These are phyloP conservation scores for Anguilla pacifica DNA, from an alignment of 2,797 vertebrate genomes.

Conservation along the genomic window DNA sequence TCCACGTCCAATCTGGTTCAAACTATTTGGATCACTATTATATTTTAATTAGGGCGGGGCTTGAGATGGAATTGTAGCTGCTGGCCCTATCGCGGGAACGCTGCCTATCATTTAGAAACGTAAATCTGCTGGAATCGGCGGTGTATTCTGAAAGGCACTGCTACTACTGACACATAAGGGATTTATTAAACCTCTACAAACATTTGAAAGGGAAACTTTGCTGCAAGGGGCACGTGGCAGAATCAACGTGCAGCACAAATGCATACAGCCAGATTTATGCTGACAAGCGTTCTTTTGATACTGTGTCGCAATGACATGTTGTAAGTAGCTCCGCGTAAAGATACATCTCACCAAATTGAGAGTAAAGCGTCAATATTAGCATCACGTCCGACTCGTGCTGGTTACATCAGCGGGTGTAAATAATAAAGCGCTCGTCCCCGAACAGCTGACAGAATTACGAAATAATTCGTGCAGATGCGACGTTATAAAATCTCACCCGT, in stretches of 20 bases:
- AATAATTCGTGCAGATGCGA: slow-evolving; percentile 1
- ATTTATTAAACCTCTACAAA: neutral
- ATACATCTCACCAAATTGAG: neutral
- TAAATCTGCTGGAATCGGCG: neutral
- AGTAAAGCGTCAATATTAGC: neutral
- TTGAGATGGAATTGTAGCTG: neutral
- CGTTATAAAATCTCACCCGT: slow-evolving; percentile 50
- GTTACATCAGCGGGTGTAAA: neutral
- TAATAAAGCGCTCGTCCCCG: neutral
- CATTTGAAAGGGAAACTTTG: slow-evolving; percentile 10
- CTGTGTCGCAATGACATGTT: neutral
- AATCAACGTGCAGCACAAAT: neutral
- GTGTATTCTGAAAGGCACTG: neutral
- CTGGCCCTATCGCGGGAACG: neutral
- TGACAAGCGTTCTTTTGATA: neutral
- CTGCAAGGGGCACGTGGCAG: neutral
- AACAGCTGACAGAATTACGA: slow-evolving; percentile 20
- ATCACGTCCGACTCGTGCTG: neutral
- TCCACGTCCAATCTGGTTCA: neutral
- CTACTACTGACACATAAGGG: neutral
- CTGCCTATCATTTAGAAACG: neutral
- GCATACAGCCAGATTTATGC: neutral
- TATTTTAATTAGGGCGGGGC: slow-evolving; percentile 10
- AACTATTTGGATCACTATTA: neutral
- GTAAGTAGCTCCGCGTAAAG: neutral